A percentile compares a stretch with the other conserved stretches of the same genome.
phyloP scores from a whole-genome alignment of 1,140 invertebrate species.

The Camponotus pennsylvanicus region DNA sequence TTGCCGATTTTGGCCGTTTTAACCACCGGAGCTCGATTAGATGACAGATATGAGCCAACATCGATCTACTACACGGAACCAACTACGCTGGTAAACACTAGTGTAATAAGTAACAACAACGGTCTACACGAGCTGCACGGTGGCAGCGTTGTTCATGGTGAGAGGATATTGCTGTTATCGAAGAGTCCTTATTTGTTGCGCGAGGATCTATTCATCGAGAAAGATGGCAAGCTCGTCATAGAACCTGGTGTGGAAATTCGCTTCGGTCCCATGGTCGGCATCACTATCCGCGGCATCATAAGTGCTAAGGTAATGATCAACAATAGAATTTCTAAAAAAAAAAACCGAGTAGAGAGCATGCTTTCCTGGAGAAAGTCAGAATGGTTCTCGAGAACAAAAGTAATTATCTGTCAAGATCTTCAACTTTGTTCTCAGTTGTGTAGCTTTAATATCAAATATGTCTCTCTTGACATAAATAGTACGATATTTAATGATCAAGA shows the following conservation, averaged over 20 bases:
- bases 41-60: constrained; percentile 73
- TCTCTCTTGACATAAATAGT: background rate
- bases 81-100: constrained; percentile 68
- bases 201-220: constrained; percentile 93
- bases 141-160: constrained; percentile 87
- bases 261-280: constrained; percentile 95
- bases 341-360: background rate
- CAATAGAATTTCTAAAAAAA: background rate
- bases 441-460: background rate
- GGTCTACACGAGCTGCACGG: constrained; percentile 88
- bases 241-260: constrained; percentile 94
- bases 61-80: constrained; percentile 85
- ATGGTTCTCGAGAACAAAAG: constrained; percentile 42
- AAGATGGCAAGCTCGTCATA: constrained; percentile 91
- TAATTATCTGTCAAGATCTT: background rate
- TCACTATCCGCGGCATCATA: constrained; percentile 95
- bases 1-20: constrained; percentile 32
- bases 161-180: constrained; percentile 84
- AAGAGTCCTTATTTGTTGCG: constrained; percentile 92
- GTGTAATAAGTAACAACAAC: constrained; percentile 14
- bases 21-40: constrained; percentile 30
- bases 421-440: background rate
- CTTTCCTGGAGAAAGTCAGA: constrained; percentile 22
- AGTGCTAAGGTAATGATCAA: constrained; percentile 91
- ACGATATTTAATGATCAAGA: constrained; percentile 16